Conservation (phyloP, 2,113 vertebrate species). For the Catagonus wagneri region DNA sequence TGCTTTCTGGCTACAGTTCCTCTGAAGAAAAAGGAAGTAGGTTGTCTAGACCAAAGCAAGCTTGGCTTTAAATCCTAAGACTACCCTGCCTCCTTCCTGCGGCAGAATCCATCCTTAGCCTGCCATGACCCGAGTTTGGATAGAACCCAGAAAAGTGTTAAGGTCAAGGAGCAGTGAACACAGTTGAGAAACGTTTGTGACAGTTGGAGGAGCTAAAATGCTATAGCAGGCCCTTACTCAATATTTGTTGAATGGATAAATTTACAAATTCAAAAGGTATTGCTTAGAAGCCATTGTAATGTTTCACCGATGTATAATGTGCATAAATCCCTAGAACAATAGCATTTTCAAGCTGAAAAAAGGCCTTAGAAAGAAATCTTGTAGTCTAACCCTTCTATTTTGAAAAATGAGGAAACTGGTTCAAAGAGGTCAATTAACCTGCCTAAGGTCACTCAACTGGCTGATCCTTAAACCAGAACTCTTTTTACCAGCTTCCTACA, state of each 20-base stretch:
- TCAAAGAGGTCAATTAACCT: slow-evolving; percentile 64
- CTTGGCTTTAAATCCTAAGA: slow-evolving; percentile 20
- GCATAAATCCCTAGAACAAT: slow-evolving; percentile 59
- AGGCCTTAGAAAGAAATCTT: slow-evolving; percentile 53
- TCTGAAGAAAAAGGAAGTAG: slow-evolving; percentile 45
- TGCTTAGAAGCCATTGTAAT: slow-evolving; percentile 69
- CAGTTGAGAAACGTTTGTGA: slow-evolving; percentile 27
- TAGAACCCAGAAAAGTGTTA: neutral
- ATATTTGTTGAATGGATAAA: slow-evolving; percentile 61
- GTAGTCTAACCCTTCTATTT: slow-evolving; percentile 46
- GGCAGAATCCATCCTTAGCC: slow-evolving; percentile 20
- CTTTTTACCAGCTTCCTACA: slow-evolving; percentile 19
- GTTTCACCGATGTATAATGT: slow-evolving; percentile 67
- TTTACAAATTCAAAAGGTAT: slow-evolving; percentile 64
- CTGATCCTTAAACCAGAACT: neutral
- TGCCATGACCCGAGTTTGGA: slow-evolving; percentile 6
- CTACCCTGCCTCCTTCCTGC: neutral
- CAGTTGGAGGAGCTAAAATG: slow-evolving; percentile 45
- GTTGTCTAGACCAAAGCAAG: neutral
- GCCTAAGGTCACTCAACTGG: slow-evolving; percentile 8
- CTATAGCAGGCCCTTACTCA: neutral
- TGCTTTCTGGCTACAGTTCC: neutral
- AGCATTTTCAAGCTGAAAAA: slow-evolving; percentile 50
- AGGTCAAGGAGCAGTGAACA: slow-evolving; percentile 10
- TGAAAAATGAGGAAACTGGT: slow-evolving; percentile 45